Conservation (phyloP, 2,888 invertebrate genomes). For the Nomada hirtipes region DNA sequence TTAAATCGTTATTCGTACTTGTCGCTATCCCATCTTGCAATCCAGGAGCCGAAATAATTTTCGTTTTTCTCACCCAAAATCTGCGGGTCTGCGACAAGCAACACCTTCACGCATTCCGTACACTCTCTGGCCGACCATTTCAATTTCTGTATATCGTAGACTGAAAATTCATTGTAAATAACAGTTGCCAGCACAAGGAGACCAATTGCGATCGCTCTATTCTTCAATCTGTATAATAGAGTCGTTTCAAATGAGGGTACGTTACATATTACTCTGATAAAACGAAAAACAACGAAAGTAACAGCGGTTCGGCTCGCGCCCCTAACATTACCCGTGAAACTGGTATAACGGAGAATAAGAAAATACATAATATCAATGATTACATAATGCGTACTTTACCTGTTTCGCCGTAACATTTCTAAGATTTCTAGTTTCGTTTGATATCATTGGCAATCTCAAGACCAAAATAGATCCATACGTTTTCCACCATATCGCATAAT, state of each 20-base stretch:
- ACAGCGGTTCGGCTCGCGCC: background rate
- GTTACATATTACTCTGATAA: background rate
- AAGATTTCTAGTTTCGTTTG: constrained; percentile 31
- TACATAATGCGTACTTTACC: constrained; percentile 48
- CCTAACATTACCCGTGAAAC: background rate
- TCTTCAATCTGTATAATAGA: constrained; percentile 61
- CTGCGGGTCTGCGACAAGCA: constrained; percentile 96
- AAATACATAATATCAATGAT: background rate
- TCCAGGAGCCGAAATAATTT: constrained; percentile 87
- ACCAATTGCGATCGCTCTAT: constrained; percentile 52
- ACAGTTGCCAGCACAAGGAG: constrained; percentile 64
- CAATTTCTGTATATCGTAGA: constrained; percentile 85
- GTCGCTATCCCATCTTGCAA: constrained; percentile 95
- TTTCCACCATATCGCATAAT: constrained; percentile 20
- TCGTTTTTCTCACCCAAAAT: constrained; percentile 93
- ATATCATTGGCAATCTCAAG: constrained; percentile 28
- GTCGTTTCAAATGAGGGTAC: constrained; percentile 11
- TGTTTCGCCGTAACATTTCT: constrained; percentile 68
- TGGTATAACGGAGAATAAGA: background rate
- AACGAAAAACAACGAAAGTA: background rate
- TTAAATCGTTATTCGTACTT: constrained; percentile 86
- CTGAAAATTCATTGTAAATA: constrained; percentile 87
- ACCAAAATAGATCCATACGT: constrained; percentile 2
- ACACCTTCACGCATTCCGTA: constrained; percentile 87
- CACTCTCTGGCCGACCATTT: constrained; percentile 84